These are phyloP conservation scores for Pseudanteris insignis DNA, from an alignment of 2,888 invertebrate genomes.

Conservation along the genomic window DNA sequence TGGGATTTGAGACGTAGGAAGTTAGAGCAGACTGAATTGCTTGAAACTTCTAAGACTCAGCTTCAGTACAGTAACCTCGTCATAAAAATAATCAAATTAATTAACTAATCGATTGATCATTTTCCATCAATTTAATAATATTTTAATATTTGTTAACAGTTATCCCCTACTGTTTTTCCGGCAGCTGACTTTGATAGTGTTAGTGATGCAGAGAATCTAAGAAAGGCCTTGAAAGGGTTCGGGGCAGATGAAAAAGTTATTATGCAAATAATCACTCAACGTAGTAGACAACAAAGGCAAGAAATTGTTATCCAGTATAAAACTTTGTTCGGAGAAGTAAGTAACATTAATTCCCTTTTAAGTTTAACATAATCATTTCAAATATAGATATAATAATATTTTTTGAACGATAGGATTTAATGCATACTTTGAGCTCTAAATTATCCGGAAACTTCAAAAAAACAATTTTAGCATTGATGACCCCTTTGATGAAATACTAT, in stretches of 20 bases:
- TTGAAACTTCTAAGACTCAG: too few species aligned
- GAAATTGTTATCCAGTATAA: constrained; percentile 93
- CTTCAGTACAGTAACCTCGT: too few species aligned
- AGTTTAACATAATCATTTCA: background rate
- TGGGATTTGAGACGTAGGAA: too few species aligned
- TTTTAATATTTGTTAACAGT: too few species aligned
- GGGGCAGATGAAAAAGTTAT: constrained; percentile 93
- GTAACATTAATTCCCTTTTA: too few species aligned
- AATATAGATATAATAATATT: background rate
- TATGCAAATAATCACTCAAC: constrained; percentile 86
- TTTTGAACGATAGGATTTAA: constrained; percentile 67
- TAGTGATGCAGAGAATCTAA: constrained; percentile 83
- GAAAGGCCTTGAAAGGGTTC: constrained; percentile 93
- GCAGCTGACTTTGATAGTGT: constrained; percentile 87
- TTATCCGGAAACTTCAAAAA: constrained; percentile 72
- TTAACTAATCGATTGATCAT: too few species aligned
- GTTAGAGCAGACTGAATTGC: too few species aligned
- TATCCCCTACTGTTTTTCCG: constrained; percentile 88
- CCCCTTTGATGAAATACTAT: constrained; percentile 69
- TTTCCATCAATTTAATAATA: too few species aligned
- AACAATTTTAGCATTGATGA: constrained; percentile 70
- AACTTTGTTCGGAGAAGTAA: constrained; percentile 84
- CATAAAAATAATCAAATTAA: too few species aligned
- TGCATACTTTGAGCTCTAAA: constrained; percentile 70
- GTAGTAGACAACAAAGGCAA: constrained; percentile 89